Conservation (phyloP, 2,113 vertebrate genomes). For the Piliocolobus tephrosceles region DNA sequence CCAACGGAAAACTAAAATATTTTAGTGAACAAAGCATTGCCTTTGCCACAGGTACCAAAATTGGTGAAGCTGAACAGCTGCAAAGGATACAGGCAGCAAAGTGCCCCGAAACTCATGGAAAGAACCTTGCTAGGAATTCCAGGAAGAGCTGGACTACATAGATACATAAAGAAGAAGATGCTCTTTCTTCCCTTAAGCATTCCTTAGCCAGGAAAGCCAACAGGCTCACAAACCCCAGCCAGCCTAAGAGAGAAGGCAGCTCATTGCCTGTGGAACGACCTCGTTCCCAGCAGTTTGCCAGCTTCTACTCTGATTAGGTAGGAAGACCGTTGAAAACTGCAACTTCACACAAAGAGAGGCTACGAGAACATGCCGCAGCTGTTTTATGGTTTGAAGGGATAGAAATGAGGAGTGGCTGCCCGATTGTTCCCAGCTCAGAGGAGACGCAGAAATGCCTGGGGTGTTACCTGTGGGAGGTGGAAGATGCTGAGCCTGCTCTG, state of each 20-base stretch:
- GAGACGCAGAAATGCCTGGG: not conserved
- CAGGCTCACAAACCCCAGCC: not conserved
- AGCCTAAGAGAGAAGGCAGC: not conserved
- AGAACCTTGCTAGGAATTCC: not conserved
- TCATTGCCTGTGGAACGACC: not conserved
- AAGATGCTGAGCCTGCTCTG: not conserved
- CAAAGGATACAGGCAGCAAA: not conserved
- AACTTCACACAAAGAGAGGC: not conserved
- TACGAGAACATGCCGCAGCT: not conserved
- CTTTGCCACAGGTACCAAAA: not conserved
- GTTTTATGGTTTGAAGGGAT: not conserved
- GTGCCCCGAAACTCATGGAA: not conserved
- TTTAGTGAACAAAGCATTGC: not conserved
- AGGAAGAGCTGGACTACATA: not conserved
- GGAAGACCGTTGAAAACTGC: not conserved
- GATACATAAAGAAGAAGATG: not conserved
- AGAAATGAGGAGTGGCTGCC: not conserved
- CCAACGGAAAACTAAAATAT: not conserved
- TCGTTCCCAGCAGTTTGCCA: not conserved
- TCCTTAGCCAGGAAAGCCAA: not conserved
- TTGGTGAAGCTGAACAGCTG: not conserved
- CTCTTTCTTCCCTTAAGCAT: not conserved
- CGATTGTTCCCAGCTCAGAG: not conserved
- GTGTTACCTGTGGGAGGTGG: not conserved
- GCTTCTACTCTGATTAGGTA: not conserved